Evolutionary conservation across 2,888 invertebrate genomes (phyloP).

Genomic region (Molanna angustata): DNA sequence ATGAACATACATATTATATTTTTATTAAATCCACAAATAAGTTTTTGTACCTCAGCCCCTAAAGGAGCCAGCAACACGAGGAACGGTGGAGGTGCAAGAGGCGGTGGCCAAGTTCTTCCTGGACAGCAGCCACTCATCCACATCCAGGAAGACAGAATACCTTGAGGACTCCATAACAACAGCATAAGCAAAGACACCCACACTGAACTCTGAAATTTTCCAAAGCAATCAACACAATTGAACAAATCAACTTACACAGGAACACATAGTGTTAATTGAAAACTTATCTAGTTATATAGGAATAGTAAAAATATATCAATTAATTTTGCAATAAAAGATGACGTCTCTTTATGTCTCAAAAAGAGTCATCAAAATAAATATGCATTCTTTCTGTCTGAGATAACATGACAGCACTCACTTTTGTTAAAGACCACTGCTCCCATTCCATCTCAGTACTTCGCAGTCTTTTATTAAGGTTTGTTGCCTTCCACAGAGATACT

Average conservation of each 20-base stretch:
- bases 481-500: slow-evolving; percentile 50
- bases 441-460: slow-evolving; percentile 47
- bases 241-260: too few species aligned
- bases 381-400: neutral
- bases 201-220: slow-evolving; percentile 49
- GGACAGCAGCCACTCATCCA: slow-evolving; percentile 31
- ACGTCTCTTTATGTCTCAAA: neutral
- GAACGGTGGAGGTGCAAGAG: slow-evolving; percentile 43
- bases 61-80: slow-evolving; percentile 51
- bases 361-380: neutral
- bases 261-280: neutral
- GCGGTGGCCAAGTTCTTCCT: slow-evolving; percentile 8
- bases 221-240: too few species aligned
- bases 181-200: slow-evolving; percentile 42
- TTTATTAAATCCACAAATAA: too few species aligned
- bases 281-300: neutral
- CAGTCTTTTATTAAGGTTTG: slow-evolving; percentile 48
- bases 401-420: slow-evolving; percentile 38
- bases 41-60: slow-evolving; percentile 54
- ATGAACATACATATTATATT: too few species aligned
- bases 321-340: too few species aligned
- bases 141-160: slow-evolving; percentile 42
- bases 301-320: neutral
- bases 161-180: slow-evolving; percentile 47
- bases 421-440: slow-evolving; percentile 48